A percentile compares a stretch with the other conserved stretches of the same genome.
These are phyloP conservation scores for Drosophila birchii DNA, from an alignment of 2,888 invertebrate genomes.

Conservation along the genomic window DNA sequence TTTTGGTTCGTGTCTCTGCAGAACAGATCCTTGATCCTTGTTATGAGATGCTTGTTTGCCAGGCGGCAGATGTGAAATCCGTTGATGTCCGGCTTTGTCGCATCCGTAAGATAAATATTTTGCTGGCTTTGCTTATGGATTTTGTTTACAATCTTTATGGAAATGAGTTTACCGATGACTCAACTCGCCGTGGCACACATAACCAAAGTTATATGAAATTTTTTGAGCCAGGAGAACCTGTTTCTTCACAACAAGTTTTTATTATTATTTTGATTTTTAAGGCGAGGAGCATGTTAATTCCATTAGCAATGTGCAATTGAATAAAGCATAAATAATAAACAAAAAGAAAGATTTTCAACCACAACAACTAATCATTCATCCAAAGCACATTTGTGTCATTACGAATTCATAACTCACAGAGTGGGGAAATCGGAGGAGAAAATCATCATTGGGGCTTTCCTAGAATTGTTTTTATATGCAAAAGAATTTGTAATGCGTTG, in stretches of 20 bases:
- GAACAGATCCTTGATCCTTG: constrained; percentile 31
- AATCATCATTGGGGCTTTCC: constrained; percentile 22
- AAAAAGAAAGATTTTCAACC: constrained; percentile 19
- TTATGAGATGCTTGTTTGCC: constrained; percentile 7
- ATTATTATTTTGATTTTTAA: background rate
- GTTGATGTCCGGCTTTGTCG: background rate
- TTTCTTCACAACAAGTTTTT: constrained; percentile 29
- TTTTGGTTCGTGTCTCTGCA: constrained; percentile 45
- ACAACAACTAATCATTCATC: constrained; percentile 28
- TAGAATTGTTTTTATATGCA: constrained; percentile 32
- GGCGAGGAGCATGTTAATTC: constrained; percentile 25
- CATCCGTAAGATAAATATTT: constrained; percentile 4
- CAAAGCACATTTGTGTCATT: constrained; percentile 40
- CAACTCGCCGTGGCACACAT: constrained; percentile 31
- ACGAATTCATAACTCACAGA: constrained; percentile 39
- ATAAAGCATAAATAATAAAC: constrained; percentile 13
- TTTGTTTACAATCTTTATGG: constrained; percentile 34
- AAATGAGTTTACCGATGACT: constrained; percentile 36
- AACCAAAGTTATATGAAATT: constrained; percentile 30
- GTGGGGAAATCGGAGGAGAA: background rate
- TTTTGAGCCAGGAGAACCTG: constrained; percentile 28
- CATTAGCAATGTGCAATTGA: constrained; percentile 38
- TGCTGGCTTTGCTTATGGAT: constrained; percentile 4
- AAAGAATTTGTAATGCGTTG: constrained; percentile 30
- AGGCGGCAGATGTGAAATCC: constrained; percentile 26